Base-by-base conservation (phyloP, 1,140 invertebrate genomes). In the Drosophila auraria region DNA sequence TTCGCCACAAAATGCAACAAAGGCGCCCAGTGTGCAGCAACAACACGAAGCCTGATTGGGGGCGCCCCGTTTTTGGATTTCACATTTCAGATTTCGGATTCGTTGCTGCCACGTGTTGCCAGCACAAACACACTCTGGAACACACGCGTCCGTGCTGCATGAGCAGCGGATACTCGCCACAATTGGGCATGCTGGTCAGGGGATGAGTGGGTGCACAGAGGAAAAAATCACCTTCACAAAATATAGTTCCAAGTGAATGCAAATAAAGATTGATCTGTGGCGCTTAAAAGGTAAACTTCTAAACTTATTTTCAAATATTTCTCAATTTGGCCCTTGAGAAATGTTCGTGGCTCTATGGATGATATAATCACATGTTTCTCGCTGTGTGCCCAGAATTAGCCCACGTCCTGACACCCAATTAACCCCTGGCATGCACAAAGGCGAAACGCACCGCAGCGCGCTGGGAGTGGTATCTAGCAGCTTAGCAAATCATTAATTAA, bases 401-500 rank as follows among this genome's bases (percentile, higher is more conserved):
- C 60, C 78, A 74, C 68, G 79, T 68, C 76, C 80, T 69, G 76
- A 87, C 84, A 84, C 73, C 66, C 86, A 87, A 87, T 87, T 87
- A 87, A 78, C 84, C 83, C 63, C 80, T 70, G 14, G 45, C 25
- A 51, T 44, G 50, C 60, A 66, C 77, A 77, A 66, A 42, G 27
- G 36, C 36, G 33, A 40, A 57, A 59, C 38, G 54, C 45, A 38
- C 23, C 25, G 49, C 45, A 38, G 17, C n/a, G 50, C 23, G 8
- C 20, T 33, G 50, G 53, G 62, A 49, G 36, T 53, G 61, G 63
- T 62, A 68, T 61, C 58, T 74, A 66, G 33, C 70, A 87, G 83
- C 80, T 83, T 84, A 83, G 81, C 84, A 81, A 87, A 89, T 84
- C 86, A 87, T 87, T 87, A 89, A 87, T 87, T 87, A 81, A 82